These are phyloP conservation scores for Panzeria rudis DNA, from an alignment of 2,888 invertebrate species.

Conservation along the genomic window DNA sequence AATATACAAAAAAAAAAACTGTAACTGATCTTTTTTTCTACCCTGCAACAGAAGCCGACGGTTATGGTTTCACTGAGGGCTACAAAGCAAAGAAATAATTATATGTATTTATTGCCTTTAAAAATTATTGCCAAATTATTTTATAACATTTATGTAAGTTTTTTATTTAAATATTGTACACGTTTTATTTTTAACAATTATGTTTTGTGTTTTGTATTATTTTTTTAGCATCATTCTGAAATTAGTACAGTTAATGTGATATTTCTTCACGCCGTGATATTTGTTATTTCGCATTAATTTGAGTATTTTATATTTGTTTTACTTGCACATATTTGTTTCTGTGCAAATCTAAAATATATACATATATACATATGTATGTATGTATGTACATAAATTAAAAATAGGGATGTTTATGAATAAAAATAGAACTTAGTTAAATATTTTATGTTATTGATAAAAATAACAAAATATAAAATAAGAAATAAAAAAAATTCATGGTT, in stretches of 20 bases:
- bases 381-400: not conserved
- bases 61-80: conserved; percentile 85
- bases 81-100: conserved; percentile 78
- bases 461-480: not conserved
- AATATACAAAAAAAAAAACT: not conserved
- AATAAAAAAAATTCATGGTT: conserved; percentile 37
- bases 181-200: conserved; percentile 30
- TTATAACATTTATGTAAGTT: not conserved
- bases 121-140: conserved; percentile 52
- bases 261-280: conserved; percentile 52
- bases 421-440: conserved; percentile 10
- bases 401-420: conserved; percentile 36
- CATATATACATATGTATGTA: not conserved
- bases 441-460: conserved; percentile 4
- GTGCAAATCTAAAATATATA: conserved; percentile 3
- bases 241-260: conserved; percentile 49
- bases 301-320: conserved; percentile 30
- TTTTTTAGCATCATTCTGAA: not conserved
- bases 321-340: not conserved
- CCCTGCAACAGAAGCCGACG: conserved; percentile 84
- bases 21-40: conserved; percentile 1
- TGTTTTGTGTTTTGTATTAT: conserved; percentile 25
- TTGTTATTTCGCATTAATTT: conserved; percentile 46
- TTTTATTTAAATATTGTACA: conserved; percentile 21
- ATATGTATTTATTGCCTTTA: conserved; percentile 15